phyloP scores from a whole-genome alignment of 2,113 vertebrate species.

The Eublepharis macularius region DNA sequence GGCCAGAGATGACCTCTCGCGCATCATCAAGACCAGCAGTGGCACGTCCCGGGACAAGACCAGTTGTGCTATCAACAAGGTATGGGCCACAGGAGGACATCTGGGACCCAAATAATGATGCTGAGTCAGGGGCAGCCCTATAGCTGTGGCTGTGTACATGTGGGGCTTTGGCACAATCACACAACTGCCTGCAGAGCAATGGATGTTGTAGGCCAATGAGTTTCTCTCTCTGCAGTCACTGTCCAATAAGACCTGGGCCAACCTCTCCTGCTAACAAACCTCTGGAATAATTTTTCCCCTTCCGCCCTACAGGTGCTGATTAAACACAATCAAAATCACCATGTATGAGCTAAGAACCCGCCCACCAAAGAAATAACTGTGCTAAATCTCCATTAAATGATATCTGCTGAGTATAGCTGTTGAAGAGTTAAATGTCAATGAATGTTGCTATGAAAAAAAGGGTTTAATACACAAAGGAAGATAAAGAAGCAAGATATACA shows the following conservation, averaged over 20 bases:
- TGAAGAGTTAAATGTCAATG: too few relatives aligned
- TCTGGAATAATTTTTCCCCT: not conserved
- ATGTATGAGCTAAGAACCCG: too few relatives aligned
- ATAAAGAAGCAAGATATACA: too few relatives aligned
- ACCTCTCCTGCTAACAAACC: not conserved
- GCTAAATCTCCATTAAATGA: too few relatives aligned
- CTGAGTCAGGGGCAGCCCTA: too few relatives aligned
- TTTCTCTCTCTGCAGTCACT: not conserved
- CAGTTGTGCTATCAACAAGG: constrained; percentile 82
- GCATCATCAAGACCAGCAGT: constrained; percentile 65
- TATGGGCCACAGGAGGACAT: not conserved
- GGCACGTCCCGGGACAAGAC: constrained; percentile 70
- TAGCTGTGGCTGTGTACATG: not conserved
- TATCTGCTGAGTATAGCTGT: too few relatives aligned
- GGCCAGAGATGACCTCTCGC: constrained; percentile 79
- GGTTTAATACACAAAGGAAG: too few relatives aligned
- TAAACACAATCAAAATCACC: too few relatives aligned
- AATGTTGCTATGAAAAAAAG: too few relatives aligned
- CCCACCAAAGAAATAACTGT: too few relatives aligned
- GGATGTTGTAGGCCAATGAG: not conserved
- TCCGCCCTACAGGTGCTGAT: constrained; percentile 76
- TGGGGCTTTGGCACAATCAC: too few relatives aligned
- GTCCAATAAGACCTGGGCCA: not conserved
- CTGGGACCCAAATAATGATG: not conserved
- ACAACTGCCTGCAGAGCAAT: not conserved